A percentile compares a stretch with the other conserved stretches of the same genome.
Conservation (phyloP, 2,113 vertebrate genomes). For the Seriola dumerili region DNA sequence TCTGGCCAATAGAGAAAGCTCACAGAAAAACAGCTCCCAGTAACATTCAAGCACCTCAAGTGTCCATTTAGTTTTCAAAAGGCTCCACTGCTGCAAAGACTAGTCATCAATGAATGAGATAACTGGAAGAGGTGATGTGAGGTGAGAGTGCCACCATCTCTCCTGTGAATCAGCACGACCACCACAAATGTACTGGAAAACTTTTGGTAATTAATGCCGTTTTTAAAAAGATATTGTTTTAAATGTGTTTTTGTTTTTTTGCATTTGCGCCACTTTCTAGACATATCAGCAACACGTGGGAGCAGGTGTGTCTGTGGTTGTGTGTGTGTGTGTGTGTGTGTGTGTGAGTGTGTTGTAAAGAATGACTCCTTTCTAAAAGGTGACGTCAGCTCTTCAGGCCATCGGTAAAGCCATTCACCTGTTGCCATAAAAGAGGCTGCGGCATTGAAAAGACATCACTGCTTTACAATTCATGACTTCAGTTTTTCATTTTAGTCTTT, state of each 20-base stretch:
- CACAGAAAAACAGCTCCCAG: slow-evolving; percentile 4
- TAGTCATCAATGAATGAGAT: slow-evolving; percentile 19
- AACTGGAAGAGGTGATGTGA: slow-evolving; percentile 48
- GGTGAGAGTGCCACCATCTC: neutral
- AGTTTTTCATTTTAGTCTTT: slow-evolving; percentile 33
- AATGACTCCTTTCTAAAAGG: slow-evolving; percentile 24
- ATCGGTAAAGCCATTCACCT: slow-evolving; percentile 39
- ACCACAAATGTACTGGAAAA: slow-evolving; percentile 53
- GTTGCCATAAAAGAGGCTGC: slow-evolving; percentile 27
- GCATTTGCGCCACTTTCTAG: slow-evolving; percentile 65
- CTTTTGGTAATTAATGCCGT: slow-evolving; percentile 31
- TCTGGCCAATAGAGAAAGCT: neutral
- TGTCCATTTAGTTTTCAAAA: slow-evolving; percentile 43
- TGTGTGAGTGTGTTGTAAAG: slow-evolving; percentile 18
- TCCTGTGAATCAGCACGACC: slow-evolving; percentile 32
- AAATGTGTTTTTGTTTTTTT: slow-evolving; percentile 16
- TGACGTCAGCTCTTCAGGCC: slow-evolving; percentile 30
- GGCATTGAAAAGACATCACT: slow-evolving; percentile 1
- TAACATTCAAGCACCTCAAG: slow-evolving; percentile 18
- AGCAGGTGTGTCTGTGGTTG: slow-evolving; percentile 24
- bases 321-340: slow-evolving; percentile 1
- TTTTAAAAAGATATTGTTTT: slow-evolving; percentile 18
- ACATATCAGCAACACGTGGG: slow-evolving; percentile 71
- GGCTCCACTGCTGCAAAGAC: slow-evolving; percentile 33
- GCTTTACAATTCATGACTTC: slow-evolving; percentile 22